Percentiles rank a stretch among this genome's conserved stretches.
phyloP scores from a whole-genome alignment of 1,140 invertebrate genomes.

The Trachelipus rathkii region DNA sequence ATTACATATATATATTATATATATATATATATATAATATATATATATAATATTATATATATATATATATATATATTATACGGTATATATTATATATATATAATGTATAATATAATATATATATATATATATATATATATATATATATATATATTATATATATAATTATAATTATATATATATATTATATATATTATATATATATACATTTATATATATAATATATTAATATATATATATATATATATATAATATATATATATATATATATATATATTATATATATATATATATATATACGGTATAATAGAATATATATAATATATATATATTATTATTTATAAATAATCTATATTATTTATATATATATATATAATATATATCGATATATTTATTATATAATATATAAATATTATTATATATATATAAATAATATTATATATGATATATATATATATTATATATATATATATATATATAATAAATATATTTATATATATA shows the following conservation, averaged over 20 bases:
- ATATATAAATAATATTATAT: too few species aligned
- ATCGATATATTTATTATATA: too few species aligned
- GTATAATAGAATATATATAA: background rate
- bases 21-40: background rate
- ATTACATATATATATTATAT: background rate
- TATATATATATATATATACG: background rate
- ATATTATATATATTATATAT: background rate
- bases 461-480: background rate
- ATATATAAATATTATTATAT: too few species aligned
- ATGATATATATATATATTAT: too few species aligned
- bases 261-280: background rate
- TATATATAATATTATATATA: too few species aligned
- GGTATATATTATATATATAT: too few species aligned
- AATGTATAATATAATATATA: too few species aligned
- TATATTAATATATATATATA: background rate
- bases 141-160: too few species aligned
- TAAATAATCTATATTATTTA: background rate
- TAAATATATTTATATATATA: background rate
- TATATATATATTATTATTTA: background rate
- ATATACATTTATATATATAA: background rate
- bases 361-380: background rate
- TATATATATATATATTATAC: too few species aligned
- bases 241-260: background rate
- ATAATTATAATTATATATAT: too few species aligned
- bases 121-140: too few species aligned